These are phyloP conservation scores for Zophobas atratus DNA, from an alignment of 1,140 invertebrate genomes.

Conservation along the genomic window DNA sequence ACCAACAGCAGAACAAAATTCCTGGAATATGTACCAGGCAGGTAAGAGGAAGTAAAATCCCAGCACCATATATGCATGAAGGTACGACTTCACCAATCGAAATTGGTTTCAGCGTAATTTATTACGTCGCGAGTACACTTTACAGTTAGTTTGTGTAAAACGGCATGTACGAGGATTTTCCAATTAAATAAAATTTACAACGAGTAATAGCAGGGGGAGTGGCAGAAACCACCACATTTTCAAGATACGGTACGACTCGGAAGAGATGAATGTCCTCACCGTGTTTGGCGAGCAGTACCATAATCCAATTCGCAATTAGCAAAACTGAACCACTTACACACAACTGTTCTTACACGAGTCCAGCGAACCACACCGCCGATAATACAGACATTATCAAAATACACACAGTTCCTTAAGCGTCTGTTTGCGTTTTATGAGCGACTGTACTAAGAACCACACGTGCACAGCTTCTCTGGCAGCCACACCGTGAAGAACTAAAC, in stretches of 20 bases:
- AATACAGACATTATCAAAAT: conserved; percentile 10
- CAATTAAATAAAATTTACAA: conserved; percentile 37
- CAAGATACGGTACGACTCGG: neutral
- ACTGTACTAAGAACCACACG: conserved; percentile 16
- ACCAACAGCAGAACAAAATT: neutral
- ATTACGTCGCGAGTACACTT: neutral
- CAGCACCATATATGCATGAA: neutral
- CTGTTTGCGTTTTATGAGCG: conserved; percentile 4
- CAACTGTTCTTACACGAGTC: conserved; percentile 15
- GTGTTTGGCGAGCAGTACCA: conserved; percentile 55
- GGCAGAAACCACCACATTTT: conserved; percentile 4
- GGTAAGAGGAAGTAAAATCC: neutral
- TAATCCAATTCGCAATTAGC: neutral
- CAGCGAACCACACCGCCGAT: conserved; percentile 10
- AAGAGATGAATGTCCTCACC: conserved; percentile 46
- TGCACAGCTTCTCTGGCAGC: conserved; percentile 18
- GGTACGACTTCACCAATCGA: conserved; percentile 19
- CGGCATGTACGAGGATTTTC: conserved; percentile 11
- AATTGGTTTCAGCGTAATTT: conserved; percentile 35
- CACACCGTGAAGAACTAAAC: conserved; percentile 32
- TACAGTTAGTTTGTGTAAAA: conserved; percentile 22
- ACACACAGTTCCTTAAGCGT: conserved; percentile 16
- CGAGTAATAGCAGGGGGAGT: conserved; percentile 14
- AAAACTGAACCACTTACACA: neutral
- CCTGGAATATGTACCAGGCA: neutral